Evolutionary conservation across 2,888 invertebrate genomes (phyloP), one percentile per base, ranked within the genome.

Genomic region (Pterostichus madidus): DNA sequence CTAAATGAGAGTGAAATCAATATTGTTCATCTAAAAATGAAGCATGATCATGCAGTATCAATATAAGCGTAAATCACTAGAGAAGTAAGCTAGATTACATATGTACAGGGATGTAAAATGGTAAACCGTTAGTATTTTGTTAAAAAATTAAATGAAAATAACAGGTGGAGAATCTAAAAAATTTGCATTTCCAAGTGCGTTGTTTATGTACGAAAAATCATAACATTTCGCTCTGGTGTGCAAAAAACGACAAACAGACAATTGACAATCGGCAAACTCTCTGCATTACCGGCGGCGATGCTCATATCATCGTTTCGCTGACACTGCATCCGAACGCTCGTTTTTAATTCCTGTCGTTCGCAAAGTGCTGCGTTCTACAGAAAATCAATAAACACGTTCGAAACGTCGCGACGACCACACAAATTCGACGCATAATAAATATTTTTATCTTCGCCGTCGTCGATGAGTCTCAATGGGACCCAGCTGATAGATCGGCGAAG

Each of bases 371-470:
- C 68, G 64, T 71, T 56, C 32, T 80, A 71, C 80, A 80, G 53
- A 17, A 80, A 80, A 80, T 80, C 80, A 80, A 80, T 80, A 80
- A 80, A 80, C 64, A 80, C 71, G 73, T 53, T 75, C 32, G 13
- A 49, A 49, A 52, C 49, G 31, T 75, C 75, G 24, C 31, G 24
- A 13, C 46, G 15, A 11, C 52, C 56, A 68, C 80, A 46, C 46
- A 31, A 64, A 80, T 80, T 52, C 64, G 31, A 39, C 71, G 80
- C 68, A 80, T 80, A 80, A 73, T 80, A 80, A 80, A 80, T 80
- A 80, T 73, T 80, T 79, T 73, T 73, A 73, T 80, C 80, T 80
- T 35, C 24, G 64, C 13, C 15, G 24, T 46, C 44, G 35, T 15
- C 71, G 80, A 80, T 53, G 80, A 73, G 52, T 71, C 71, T 80